Conservation (phyloP, 2,888 invertebrate species). For the Invenusta paracnida region DNA sequence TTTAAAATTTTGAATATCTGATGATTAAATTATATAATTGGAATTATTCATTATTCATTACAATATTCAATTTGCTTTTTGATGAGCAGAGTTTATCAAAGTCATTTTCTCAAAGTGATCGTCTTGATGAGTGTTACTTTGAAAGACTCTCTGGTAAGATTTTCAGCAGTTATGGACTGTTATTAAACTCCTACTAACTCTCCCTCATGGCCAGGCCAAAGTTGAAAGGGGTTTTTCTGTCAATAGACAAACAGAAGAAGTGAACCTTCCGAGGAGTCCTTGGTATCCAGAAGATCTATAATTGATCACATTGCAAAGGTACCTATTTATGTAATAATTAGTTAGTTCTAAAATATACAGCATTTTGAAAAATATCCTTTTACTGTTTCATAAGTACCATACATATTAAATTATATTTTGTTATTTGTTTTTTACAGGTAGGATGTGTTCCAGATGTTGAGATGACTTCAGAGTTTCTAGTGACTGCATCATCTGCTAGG, state of each 20-base stretch:
- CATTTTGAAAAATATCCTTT: background rate
- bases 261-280: background rate
- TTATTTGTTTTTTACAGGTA: conserved; percentile 10
- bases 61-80: background rate
- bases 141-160: background rate
- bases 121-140: background rate
- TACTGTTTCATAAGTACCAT: background rate
- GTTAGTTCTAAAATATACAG: background rate
- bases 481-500: conserved; percentile 26
- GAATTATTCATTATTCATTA: background rate
- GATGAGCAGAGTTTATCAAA: background rate
- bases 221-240: background rate
- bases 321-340: background rate
- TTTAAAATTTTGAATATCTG: background rate
- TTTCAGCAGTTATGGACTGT: background rate
- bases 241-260: background rate
- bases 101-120: background rate
- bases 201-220: background rate
- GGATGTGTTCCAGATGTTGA: conserved; percentile 29
- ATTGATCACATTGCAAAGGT: background rate
- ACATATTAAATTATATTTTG: background rate
- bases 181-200: background rate
- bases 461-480: conserved; percentile 10
- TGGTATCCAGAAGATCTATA: background rate
- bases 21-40: background rate